These are phyloP conservation scores for Myotis yumanensis DNA, from an alignment of 2,113 vertebrate genomes.

Conservation along the genomic window DNA sequence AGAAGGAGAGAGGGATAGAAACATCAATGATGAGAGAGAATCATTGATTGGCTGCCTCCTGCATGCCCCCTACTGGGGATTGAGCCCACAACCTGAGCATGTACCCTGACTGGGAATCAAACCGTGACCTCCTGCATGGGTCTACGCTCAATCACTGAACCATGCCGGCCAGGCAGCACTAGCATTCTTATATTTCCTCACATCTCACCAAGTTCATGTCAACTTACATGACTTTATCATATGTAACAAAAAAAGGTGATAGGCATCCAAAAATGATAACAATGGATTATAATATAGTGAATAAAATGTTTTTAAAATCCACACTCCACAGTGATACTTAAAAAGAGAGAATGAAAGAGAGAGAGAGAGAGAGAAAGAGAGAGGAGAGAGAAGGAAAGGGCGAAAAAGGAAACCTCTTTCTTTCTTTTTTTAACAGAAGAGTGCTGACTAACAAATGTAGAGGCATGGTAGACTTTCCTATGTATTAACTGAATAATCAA, in stretches of 20 bases:
- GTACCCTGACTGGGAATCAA: too few relatives aligned
- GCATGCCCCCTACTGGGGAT: too few relatives aligned
- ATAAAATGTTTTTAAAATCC: constrained; percentile 18
- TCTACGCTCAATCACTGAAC: too few relatives aligned
- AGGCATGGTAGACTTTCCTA: neutral
- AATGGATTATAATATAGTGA: constrained; percentile 26
- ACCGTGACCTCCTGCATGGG: too few relatives aligned
- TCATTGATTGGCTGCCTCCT: too few relatives aligned
- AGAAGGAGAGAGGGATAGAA: too few relatives aligned
- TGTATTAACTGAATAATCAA: neutral
- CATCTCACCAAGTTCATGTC: neutral
- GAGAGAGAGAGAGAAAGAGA: neutral
- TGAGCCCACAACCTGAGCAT: too few relatives aligned
- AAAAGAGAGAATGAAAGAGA: neutral
- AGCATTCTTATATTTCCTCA: neutral
- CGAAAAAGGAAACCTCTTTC: neutral
- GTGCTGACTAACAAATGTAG: neutral
- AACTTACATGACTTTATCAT: neutral
- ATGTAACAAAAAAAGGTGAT: neutral
- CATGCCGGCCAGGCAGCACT: too few relatives aligned
- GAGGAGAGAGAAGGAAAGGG: neutral
- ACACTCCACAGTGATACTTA: neutral
- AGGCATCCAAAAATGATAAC: constrained; percentile 20
- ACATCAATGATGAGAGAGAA: too few relatives aligned
- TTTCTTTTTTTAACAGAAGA: neutral